Percentiles rank a stretch among this genome's conserved stretches.
These are phyloP conservation scores for Sepioteuthis lessoniana DNA, from an alignment of 2,888 invertebrate species.

Conservation along the genomic window DNA sequence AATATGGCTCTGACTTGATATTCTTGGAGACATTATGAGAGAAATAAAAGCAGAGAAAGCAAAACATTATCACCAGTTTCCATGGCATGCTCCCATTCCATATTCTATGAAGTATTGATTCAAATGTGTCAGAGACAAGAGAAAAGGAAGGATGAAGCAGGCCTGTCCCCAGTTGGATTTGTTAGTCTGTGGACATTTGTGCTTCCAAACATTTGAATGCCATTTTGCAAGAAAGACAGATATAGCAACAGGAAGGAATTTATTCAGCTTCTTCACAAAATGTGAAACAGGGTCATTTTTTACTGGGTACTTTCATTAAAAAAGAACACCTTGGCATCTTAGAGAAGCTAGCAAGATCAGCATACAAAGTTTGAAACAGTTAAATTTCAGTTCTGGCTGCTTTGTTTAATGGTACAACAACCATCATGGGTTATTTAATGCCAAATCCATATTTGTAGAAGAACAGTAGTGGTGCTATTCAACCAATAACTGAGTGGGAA, in stretches of 20 bases:
- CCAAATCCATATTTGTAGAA: no score
- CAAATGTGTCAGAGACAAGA: not conserved
- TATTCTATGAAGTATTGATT: conserved; percentile 1
- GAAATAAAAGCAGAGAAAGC: not conserved
- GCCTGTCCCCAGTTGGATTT: no score
- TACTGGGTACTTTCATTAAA: no score
- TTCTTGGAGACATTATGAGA: not conserved
- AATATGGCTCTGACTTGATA: not conserved
- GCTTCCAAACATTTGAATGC: not conserved
- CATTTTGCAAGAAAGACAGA: not conserved
- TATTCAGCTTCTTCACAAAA: not conserved
- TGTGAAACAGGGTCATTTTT: not conserved
- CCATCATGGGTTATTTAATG: no score
- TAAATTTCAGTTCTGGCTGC: no score
- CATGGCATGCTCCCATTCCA: not conserved
- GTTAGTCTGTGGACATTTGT: not conserved
- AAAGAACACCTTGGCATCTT: no score
- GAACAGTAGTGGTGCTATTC: no score
- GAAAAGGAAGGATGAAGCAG: no score
- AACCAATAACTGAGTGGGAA: no score
- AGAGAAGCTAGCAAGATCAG: no score
- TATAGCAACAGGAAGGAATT: not conserved
- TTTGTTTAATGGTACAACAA: no score
- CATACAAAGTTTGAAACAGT: no score
- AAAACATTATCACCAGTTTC: not conserved